phyloP scores from a whole-genome alignment of 2,888 invertebrate genomes.

The Hesperia comma region DNA sequence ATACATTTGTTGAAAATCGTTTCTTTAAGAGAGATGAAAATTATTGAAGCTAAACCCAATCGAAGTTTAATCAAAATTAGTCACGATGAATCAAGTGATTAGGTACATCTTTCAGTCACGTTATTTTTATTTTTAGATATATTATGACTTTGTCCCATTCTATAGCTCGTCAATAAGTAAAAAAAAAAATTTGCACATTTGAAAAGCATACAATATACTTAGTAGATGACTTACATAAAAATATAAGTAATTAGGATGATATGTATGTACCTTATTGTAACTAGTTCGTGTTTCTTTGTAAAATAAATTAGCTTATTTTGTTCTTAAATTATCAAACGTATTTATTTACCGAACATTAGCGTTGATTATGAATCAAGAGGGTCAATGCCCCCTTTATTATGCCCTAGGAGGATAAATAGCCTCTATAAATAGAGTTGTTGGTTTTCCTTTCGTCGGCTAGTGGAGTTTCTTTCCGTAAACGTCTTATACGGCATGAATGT shows the following conservation, averaged over 20 bases:
- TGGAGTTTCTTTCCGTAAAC: slow-evolving; percentile 34
- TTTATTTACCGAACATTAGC: neutral
- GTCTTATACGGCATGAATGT: slow-evolving; percentile 34
- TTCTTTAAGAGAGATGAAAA: no score
- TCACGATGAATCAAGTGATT: no score
- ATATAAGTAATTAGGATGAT: neutral
- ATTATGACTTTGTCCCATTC: no score
- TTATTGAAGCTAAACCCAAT: no score
- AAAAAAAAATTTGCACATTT: no score
- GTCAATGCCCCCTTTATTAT: slow-evolving; percentile 40
- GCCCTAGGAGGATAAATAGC: slow-evolving; percentile 38
- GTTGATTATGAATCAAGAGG: slow-evolving; percentile 32
- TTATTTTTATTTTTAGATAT: no score
- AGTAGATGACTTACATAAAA: no score
- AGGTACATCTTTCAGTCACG: no score
- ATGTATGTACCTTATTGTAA: neutral
- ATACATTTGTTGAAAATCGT: no score
- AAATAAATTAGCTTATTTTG: neutral
- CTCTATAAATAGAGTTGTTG: slow-evolving; percentile 41
- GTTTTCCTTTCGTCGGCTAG: slow-evolving; percentile 40
- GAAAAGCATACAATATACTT: no score
- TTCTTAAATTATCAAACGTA: neutral
- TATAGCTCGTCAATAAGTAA: no score
- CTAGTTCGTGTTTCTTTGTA: neutral
- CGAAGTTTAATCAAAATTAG: no score